Conservation (phyloP, 2,113 vertebrate genomes). For the Misgurnus anguillicaudatus region DNA sequence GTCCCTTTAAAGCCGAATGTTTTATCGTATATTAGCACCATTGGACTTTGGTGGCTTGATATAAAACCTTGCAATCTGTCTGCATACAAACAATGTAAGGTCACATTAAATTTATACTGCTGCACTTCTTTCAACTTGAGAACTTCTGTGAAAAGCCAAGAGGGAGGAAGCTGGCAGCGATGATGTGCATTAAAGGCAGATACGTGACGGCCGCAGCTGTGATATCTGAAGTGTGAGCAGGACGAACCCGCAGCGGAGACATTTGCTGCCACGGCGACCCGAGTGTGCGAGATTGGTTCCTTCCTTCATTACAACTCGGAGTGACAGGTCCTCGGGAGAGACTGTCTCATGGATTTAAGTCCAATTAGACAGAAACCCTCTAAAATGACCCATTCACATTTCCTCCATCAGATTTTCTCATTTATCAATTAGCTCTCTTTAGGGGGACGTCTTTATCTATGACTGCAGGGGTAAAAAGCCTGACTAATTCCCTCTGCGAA, state of each 20-base stretch:
- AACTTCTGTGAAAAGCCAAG: not conserved
- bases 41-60: not conserved
- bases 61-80: not conserved
- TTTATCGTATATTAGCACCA: not conserved
- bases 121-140: conserved; percentile 5
- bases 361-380: conserved; percentile 37
- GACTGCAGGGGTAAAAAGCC: conserved; percentile 46
- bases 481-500: conserved; percentile 42
- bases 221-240: not conserved
- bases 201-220: not conserved
- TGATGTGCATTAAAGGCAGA: conserved; percentile 4
- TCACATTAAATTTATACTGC: conserved; percentile 15
- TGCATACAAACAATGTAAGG: not conserved
- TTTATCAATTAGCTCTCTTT: conserved; percentile 51
- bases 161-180: conserved; percentile 13
- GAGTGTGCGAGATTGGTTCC: conserved; percentile 21
- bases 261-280: not conserved
- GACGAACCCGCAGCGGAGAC: conserved; percentile 9
- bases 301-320: conserved; percentile 9
- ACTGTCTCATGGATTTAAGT: conserved; percentile 39
- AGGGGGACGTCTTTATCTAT: conserved; percentile 41
- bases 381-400: conserved; percentile 41
- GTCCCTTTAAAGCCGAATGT: not conserved
- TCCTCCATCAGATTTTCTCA: conserved; percentile 29
- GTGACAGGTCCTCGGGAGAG: conserved; percentile 35